phyloP scores from a whole-genome alignment of 2,888 invertebrate genomes.

The Rhimphoctona megacephalus region DNA sequence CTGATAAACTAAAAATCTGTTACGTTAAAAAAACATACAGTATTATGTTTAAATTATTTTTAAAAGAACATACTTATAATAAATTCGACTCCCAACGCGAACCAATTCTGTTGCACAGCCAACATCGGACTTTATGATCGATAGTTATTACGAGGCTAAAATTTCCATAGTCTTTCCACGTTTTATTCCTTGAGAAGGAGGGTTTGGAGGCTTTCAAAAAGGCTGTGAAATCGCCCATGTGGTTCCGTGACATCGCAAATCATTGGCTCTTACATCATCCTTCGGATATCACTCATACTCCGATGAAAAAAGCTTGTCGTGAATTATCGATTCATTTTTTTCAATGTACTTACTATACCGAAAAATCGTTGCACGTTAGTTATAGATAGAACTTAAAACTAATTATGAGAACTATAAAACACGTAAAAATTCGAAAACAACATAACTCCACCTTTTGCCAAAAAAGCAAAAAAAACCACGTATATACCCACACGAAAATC shows the following conservation, averaged over 20 bases:
- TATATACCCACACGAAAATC: background rate
- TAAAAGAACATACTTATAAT: no score
- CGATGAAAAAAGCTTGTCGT: background rate
- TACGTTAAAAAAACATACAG: no score
- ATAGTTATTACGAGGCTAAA: constrained; percentile 59
- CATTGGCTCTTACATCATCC: constrained; percentile 20
- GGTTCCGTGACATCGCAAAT: constrained; percentile 56
- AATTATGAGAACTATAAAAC: background rate
- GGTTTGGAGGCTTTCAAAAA: background rate
- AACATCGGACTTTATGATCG: constrained; percentile 29
- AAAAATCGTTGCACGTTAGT: constrained; percentile 2
- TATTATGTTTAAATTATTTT: no score
- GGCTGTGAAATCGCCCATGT: constrained; percentile 54
- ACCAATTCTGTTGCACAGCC: background rate
- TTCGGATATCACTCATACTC: background rate
- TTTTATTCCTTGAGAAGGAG: background rate
- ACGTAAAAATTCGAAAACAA: background rate
- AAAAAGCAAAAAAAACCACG: background rate
- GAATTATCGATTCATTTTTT: constrained; percentile 38
- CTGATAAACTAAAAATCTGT: no score
- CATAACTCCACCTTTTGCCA: background rate
- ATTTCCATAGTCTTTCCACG: constrained; percentile 50
- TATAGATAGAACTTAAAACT: background rate
- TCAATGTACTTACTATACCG: background rate
- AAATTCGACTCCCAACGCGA: no score